A percentile compares a stretch with the other conserved stretches of the same genome.
These are phyloP conservation scores for Shinisaurus crocodilurus DNA, from an alignment of 2,113 vertebrate genomes.

Conservation along the genomic window DNA sequence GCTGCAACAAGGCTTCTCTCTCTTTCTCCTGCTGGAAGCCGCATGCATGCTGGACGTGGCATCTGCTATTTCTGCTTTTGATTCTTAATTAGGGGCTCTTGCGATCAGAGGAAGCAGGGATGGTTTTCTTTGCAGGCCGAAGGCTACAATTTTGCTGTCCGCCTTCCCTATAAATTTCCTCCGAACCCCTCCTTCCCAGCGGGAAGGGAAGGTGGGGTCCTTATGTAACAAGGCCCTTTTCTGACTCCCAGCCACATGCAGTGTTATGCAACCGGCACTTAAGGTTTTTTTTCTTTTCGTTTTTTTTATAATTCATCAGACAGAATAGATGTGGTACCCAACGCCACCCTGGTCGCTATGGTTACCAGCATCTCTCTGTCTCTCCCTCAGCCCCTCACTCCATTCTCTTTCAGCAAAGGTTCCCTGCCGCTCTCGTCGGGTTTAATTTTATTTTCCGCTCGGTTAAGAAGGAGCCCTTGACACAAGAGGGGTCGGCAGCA, in stretches of 20 bases:
- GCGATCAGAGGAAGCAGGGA: not conserved
- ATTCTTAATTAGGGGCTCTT: not conserved
- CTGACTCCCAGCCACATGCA: not conserved
- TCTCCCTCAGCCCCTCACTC: not conserved
- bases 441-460: not conserved
- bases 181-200: not conserved
- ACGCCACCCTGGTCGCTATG: not conserved
- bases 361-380: not conserved
- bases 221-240: not conserved
- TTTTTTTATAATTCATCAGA: not conserved
- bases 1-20: no score
- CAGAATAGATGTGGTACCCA: not conserved
- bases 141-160: not conserved
- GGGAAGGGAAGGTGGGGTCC: not conserved
- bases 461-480: not conserved
- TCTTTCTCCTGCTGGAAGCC: no score
- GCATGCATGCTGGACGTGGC: not conserved
- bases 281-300: no score
- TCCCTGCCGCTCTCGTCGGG: not conserved
- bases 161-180: not conserved
- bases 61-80: accelerated
- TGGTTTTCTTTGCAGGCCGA: no score
- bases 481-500: not conserved
- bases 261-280: not conserved
- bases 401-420: not conserved